phyloP scores from a whole-genome alignment of 2,888 invertebrate species.

The Tinea pellionella region DNA sequence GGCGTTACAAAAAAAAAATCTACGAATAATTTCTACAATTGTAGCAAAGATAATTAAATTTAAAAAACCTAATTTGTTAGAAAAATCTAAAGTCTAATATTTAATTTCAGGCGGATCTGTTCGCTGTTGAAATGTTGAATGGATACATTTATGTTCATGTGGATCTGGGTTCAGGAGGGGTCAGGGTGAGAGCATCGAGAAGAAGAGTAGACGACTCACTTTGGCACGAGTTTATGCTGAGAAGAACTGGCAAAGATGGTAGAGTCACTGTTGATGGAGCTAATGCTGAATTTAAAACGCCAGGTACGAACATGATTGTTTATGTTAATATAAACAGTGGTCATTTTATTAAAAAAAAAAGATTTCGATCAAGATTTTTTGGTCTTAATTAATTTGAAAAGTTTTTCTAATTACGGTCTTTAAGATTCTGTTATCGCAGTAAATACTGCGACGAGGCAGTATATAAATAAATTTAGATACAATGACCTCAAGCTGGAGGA shows the following conservation, averaged over 20 bases:
- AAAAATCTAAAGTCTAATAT: neutral
- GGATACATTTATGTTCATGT: constrained; percentile 94
- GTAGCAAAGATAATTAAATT: neutral
- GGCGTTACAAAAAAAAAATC: too few relatives aligned
- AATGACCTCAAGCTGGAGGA: too few relatives aligned
- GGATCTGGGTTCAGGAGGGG: constrained; percentile 91
- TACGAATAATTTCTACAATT: too few relatives aligned
- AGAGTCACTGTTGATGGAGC: constrained; percentile 90
- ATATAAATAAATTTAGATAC: too few relatives aligned
- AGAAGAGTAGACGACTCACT: constrained; percentile 89
- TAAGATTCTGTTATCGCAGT: too few relatives aligned
- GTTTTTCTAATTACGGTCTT: too few relatives aligned
- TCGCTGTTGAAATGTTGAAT: constrained; percentile 93
- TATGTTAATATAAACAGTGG: neutral
- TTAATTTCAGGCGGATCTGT: constrained; percentile 81
- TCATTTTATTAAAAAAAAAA: too few relatives aligned
- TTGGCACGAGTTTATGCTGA: constrained; percentile 91
- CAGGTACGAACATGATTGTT: constrained; percentile 63
- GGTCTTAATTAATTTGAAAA: too few relatives aligned
- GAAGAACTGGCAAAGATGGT: constrained; percentile 85
- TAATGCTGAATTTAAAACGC: constrained; percentile 88
- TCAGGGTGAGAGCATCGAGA: constrained; percentile 85
- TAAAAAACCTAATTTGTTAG: neutral
- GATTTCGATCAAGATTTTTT: too few relatives aligned
- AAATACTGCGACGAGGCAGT: too few relatives aligned